A percentile compares a stretch with the other conserved stretches of the same genome.
phyloP scores from a whole-genome alignment of 2,113 vertebrate genomes.

The Sylvia atricapilla region DNA sequence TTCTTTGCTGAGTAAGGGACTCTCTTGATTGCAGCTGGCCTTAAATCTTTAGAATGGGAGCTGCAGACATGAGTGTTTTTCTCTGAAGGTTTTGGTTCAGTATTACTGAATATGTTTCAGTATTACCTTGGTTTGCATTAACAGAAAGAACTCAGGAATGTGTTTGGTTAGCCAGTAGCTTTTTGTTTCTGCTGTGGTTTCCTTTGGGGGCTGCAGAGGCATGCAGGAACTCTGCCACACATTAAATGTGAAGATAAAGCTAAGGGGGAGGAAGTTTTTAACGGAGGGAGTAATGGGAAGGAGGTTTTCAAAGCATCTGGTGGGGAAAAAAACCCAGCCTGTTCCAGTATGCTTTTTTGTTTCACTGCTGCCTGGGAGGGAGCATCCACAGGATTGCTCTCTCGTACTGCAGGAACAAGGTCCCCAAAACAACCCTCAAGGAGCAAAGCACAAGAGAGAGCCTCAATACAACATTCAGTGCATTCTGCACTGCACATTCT shows the following conservation, averaged over 20 bases:
- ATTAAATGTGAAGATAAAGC: not conserved
- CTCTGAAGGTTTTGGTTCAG: not conserved
- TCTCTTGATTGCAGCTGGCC: not conserved
- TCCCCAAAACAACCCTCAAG: not conserved
- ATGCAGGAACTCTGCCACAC: not conserved
- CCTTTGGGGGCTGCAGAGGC: constrained; percentile 6
- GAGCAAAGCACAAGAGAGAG: not conserved
- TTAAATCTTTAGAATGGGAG: constrained; percentile 3
- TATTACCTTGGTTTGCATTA: not conserved
- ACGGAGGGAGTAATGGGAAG: not conserved
- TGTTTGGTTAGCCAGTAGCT: not conserved
- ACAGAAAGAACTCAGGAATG: not conserved
- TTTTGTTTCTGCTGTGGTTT: constrained; percentile 26
- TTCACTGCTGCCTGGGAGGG: not conserved
- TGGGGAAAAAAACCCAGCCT: not conserved
- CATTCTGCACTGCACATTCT: not conserved
- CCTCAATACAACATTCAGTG: not conserved
- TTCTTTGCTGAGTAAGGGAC: constrained; percentile 25
- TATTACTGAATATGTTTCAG: not conserved
- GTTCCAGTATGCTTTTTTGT: not conserved
- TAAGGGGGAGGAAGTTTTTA: not conserved
- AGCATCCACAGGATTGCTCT: not conserved
- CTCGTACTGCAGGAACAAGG: not conserved
- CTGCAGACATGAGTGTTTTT: not conserved
- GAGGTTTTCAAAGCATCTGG: not conserved